A percentile compares a stretch with the other conserved stretches of the same genome.
These are phyloP conservation scores for Coracias cyanogaster DNA, from an alignment of 2,797 vertebrate species.

Conservation along the genomic window DNA sequence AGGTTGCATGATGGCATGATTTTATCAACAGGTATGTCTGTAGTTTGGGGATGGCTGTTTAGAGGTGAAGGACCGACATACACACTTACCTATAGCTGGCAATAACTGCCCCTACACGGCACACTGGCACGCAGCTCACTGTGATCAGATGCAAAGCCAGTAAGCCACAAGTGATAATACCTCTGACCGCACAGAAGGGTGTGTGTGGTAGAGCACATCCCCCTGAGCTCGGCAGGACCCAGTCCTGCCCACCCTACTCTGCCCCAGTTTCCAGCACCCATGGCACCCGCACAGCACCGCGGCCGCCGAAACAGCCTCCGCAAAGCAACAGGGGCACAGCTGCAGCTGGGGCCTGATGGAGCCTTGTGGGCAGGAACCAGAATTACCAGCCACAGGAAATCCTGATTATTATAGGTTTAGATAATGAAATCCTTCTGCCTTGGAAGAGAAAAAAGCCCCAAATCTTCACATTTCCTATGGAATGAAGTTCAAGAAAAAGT, in stretches of 20 bases:
- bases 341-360: fast-evolving
- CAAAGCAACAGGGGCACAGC: neutral
- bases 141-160: fast-evolving
- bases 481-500: neutral
- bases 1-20: neutral
- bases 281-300: fast-evolving
- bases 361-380: neutral
- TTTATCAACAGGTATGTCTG: neutral
- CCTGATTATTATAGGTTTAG: conserved; percentile 13
- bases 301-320: fast-evolving
- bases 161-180: fast-evolving
- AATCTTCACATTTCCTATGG: neutral
- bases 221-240: fast-evolving
- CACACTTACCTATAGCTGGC: fast-evolving
- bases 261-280: neutral
- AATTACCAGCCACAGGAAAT: neutral
- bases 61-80: neutral
- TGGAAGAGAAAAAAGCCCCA: neutral
- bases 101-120: neutral
- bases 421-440: neutral
- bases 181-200: fast-evolving
- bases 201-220: neutral
- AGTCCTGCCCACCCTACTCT: neutral
- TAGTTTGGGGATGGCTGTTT: neutral
- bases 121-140: fast-evolving